Percentiles rank a stretch among this genome's conserved stretches.
phyloP scores from a whole-genome alignment of 64 coral and sea anemone genomes.

The Porites lutea region DNA sequence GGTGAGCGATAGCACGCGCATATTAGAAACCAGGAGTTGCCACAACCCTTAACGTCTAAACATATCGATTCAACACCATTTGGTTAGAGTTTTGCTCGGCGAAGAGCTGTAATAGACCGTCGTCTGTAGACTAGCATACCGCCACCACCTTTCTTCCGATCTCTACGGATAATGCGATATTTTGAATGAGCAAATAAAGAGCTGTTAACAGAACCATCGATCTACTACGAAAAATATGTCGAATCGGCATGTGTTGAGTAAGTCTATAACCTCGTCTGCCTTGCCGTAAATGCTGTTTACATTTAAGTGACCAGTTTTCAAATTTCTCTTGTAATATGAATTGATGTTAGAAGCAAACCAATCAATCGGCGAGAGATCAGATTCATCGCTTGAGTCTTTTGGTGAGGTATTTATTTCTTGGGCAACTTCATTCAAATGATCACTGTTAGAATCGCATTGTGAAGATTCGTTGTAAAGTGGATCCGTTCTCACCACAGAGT shows the following conservation, averaged over 20 bases:
- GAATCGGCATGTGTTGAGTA: slow-evolving; percentile 56
- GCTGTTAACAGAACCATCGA: slow-evolving; percentile 42
- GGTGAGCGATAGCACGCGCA: not conserved
- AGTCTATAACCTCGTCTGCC: too few species aligned
- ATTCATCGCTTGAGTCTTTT: not conserved
- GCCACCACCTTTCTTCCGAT: too few species aligned
- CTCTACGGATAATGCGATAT: not conserved
- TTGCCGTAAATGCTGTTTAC: too few species aligned
- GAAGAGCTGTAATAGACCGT: slow-evolving; percentile 20
- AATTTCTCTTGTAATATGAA: too few species aligned
- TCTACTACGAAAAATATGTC: slow-evolving; percentile 64
- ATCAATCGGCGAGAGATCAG: slow-evolving; percentile 18
- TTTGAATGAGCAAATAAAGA: slow-evolving; percentile 61
- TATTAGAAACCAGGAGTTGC: slow-evolving; percentile 47
- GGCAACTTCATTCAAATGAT: slow-evolving; percentile 13
- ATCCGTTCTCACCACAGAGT: slow-evolving; percentile 5
- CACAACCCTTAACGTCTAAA: slow-evolving; percentile 51
- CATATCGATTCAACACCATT: slow-evolving; percentile 55
- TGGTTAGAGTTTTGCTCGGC: slow-evolving; percentile 33
- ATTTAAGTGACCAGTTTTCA: too few species aligned
- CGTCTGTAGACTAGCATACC: too few species aligned
- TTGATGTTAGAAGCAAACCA: too few species aligned
- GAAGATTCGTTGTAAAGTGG: slow-evolving; percentile 16
- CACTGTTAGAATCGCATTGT: slow-evolving; percentile 11
- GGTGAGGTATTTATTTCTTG: slow-evolving; percentile 16